phyloP scores from a whole-genome alignment of 2,797 vertebrate species.

The Borostomias antarcticus region DNA sequence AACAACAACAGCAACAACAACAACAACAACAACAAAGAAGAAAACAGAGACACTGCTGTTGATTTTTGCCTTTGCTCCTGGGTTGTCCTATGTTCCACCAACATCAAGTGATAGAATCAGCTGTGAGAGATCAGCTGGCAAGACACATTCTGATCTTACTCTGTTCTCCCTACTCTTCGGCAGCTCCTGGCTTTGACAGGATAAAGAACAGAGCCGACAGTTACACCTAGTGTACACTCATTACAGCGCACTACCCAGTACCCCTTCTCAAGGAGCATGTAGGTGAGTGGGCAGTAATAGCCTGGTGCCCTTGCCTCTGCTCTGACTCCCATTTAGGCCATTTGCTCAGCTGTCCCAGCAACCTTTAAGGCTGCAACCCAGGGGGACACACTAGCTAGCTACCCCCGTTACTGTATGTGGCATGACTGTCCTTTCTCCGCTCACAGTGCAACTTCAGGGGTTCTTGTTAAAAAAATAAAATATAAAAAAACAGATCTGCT shows the following conservation, averaged over 20 bases:
- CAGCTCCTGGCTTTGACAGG: not conserved
- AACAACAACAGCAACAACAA: no score
- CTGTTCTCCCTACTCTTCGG: not conserved
- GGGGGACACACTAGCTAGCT: not conserved
- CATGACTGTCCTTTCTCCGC: not conserved
- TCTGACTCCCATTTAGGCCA: constrained; percentile 34
- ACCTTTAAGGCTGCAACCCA: constrained; percentile 24
- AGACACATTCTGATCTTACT: not conserved
- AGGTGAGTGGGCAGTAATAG: constrained; percentile 9
- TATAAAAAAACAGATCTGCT: no score
- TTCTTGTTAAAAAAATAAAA: constrained; percentile 28
- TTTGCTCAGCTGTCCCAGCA: constrained; percentile 51
- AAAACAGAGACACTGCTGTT: not conserved
- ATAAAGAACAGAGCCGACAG: not conserved
- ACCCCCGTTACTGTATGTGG: no score
- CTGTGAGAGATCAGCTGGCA: not conserved
- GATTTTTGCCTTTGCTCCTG: no score
- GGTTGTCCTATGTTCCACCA: not conserved
- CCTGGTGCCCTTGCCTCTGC: constrained; percentile 32
- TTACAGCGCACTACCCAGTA: not conserved
- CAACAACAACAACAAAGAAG: no score
- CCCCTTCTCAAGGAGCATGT: not conserved
- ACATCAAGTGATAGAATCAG: not conserved
- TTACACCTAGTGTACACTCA: not conserved
- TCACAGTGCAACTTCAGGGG: constrained; percentile 36